Percentiles rank a stretch among this genome's conserved stretches.
These are phyloP conservation scores for Heliconius cydno DNA, from an alignment of 2,888 invertebrate genomes.

Conservation along the genomic window DNA sequence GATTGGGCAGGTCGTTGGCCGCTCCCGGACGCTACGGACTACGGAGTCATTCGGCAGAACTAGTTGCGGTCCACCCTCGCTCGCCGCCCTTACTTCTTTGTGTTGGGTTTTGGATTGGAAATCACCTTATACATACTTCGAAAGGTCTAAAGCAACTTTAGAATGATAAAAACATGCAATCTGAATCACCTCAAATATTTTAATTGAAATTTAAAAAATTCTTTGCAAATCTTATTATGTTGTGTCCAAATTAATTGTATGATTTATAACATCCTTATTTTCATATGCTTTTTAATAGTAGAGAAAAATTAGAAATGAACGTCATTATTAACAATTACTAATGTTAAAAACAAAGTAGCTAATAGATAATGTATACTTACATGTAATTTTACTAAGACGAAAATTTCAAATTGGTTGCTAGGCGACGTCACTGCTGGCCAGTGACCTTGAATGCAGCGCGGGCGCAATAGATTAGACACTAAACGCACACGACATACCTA, in stretches of 20 bases:
- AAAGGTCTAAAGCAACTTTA: no score
- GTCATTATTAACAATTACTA: not conserved
- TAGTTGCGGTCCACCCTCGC: constrained; percentile 73
- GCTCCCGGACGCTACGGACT: constrained; percentile 79
- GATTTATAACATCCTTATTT: not conserved
- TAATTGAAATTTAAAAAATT: not conserved
- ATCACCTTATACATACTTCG: not conserved
- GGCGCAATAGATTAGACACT: constrained; percentile 71
- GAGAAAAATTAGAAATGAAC: not conserved
- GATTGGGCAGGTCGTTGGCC: constrained; percentile 84
- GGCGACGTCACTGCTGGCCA: constrained; percentile 69
- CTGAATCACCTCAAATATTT: not conserved
- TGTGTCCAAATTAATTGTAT: not conserved
- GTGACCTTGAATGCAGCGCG: constrained; percentile 73
- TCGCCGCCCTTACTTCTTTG: constrained; percentile 61
- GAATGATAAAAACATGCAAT: not conserved
- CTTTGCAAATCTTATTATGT: not conserved
- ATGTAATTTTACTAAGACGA: constrained; percentile 59
- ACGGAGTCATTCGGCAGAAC: constrained; percentile 80
- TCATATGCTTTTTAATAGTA: not conserved
- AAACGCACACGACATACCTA: constrained; percentile 46
- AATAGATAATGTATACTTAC: constrained; percentile 2
- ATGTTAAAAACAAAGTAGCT: not conserved
- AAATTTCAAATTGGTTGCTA: constrained; percentile 68
- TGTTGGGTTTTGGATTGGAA: not conserved